phyloP scores from a whole-genome alignment of 2,797 vertebrate species.

The Gambusia yucatana region DNA sequence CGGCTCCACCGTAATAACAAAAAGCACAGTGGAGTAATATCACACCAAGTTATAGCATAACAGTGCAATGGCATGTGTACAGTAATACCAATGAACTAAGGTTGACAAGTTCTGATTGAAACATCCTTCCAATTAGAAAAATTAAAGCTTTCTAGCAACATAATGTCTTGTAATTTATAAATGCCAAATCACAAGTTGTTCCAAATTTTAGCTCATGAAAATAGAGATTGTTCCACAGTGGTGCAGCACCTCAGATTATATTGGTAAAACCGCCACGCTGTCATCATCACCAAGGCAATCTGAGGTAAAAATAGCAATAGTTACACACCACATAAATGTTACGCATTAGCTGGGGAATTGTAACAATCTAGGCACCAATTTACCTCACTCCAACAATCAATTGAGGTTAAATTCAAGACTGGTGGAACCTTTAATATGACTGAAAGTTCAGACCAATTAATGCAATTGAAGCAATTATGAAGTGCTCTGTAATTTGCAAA shows the following conservation, averaged over 20 bases:
- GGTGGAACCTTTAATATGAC: slow-evolving; percentile 66
- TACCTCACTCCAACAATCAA: slow-evolving; percentile 16
- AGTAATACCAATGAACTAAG: not conserved
- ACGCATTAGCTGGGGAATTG: not conserved
- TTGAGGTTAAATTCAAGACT: slow-evolving; percentile 59
- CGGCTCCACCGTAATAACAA: not conserved
- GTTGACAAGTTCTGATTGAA: not conserved
- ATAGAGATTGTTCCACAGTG: not conserved
- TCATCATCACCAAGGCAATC: not conserved
- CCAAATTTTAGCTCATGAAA: not conserved
- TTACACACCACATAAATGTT: not conserved
- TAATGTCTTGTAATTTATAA: not conserved
- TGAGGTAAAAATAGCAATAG: not conserved
- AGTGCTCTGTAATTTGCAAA: slow-evolving; percentile 59
- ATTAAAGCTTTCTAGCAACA: not conserved
- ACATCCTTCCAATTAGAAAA: not conserved
- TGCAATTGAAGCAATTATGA: slow-evolving; percentile 67
- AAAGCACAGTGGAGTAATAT: not conserved
- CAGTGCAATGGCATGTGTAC: not conserved
- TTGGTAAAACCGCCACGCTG: not conserved
- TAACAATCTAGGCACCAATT: slow-evolving; percentile 43
- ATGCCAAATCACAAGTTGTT: not conserved
- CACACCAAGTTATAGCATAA: not conserved
- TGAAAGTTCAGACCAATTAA: slow-evolving; percentile 68
- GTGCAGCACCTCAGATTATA: not conserved